Evolutionary conservation across 2,113 vertebrate genomes (phyloP).

Genomic region (Bubo scandiacus): DNA sequence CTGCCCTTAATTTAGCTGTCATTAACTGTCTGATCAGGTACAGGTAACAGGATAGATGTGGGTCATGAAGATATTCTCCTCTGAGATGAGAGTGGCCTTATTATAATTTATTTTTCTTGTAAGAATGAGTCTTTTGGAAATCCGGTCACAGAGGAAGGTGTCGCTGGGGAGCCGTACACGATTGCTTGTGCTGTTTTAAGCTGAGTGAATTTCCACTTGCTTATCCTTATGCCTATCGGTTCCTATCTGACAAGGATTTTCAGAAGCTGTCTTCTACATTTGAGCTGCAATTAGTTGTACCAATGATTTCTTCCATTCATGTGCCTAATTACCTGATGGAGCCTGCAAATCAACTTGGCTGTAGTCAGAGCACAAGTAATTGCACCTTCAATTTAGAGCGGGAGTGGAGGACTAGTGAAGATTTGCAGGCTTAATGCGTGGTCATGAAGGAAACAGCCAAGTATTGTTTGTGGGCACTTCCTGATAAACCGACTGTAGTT

Average conservation of each 20-base stretch:
- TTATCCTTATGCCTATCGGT: accelerated
- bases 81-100: not conserved
- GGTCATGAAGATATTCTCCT: not conserved
- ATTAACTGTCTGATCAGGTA: not conserved
- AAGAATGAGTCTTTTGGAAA: not conserved
- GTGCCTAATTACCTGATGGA: not conserved
- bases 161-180: accelerated
- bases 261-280: not conserved
- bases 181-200: not conserved
- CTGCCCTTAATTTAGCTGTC: not conserved
- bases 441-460: accelerated
- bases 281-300: not conserved
- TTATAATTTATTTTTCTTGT: not conserved
- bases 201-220: not conserved
- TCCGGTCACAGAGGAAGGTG: not conserved
- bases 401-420: not conserved
- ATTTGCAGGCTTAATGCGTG: not conserved
- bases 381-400: not conserved
- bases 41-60: not conserved
- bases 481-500: not conserved
- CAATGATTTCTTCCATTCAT: not conserved
- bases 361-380: not conserved
- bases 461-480: not conserved
- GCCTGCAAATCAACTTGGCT: not conserved
- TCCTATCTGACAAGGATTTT: not conserved